phyloP scores from a whole-genome alignment of 2,113 vertebrate genomes.

The Cyanoliseus patagonus region DNA sequence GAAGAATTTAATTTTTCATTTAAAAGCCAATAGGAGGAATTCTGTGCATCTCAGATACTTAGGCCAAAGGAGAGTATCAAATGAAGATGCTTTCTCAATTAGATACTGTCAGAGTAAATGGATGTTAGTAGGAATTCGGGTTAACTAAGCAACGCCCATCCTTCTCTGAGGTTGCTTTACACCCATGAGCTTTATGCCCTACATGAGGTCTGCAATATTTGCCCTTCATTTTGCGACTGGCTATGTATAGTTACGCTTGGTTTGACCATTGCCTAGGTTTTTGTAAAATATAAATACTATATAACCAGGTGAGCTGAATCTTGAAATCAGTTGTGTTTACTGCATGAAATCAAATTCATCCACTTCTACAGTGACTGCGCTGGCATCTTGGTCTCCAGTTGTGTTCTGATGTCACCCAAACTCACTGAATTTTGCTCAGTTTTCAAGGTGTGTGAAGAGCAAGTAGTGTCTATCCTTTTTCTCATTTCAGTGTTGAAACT shows the following conservation, averaged over 20 bases:
- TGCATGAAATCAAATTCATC: neutral
- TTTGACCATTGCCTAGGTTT: neutral
- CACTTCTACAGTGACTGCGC: neutral
- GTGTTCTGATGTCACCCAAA: neutral
- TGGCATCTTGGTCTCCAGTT: neutral
- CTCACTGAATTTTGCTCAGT: neutral
- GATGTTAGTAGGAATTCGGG: neutral
- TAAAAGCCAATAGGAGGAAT: neutral
- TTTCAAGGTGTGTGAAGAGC: neutral
- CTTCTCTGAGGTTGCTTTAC: neutral
- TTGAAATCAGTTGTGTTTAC: neutral
- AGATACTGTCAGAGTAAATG: neutral
- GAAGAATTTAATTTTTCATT: neutral
- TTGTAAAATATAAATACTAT: neutral
- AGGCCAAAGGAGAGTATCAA: neutral
- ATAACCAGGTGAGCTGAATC: neutral
- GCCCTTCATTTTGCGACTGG: neutral
- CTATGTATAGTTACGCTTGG: neutral
- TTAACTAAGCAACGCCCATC: neutral
- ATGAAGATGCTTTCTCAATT: neutral
- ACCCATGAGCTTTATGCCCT: neutral
- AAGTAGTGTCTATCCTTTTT: neutral
- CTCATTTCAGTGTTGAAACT: accelerated
- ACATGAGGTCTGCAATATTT: neutral
- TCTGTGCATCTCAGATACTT: neutral